Conservation (phyloP, 2,113 vertebrate genomes). For the Recurvirostra avosetta region DNA sequence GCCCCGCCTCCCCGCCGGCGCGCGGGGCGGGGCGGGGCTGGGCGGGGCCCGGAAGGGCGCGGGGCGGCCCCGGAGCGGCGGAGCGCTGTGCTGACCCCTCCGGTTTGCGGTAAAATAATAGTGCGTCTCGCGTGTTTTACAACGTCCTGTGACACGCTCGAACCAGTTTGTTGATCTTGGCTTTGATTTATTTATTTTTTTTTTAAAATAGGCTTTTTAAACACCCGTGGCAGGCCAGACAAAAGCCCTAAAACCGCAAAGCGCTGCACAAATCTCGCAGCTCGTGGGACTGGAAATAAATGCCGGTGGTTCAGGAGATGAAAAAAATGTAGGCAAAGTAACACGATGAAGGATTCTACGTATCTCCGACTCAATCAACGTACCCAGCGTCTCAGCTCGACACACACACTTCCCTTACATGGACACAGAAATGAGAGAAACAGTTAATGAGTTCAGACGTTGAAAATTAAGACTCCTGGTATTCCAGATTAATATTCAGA, state of each 20-base stretch:
- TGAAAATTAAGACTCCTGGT: neutral
- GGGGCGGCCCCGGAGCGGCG: too few species aligned
- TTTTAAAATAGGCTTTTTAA: neutral
- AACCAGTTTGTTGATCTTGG: neutral
- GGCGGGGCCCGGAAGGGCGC: neutral
- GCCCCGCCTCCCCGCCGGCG: neutral
- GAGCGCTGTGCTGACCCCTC: too few species aligned
- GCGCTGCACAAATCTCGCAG: neutral
- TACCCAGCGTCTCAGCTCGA: neutral
- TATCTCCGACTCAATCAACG: neutral
- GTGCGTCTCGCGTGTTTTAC: neutral
- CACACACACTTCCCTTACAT: too few species aligned
- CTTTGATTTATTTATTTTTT: neutral
- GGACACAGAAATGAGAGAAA: neutral
- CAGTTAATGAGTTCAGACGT: too few species aligned
- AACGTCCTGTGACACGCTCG: neutral
- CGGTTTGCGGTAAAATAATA: neutral
- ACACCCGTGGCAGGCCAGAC: neutral
- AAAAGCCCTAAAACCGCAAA: neutral
- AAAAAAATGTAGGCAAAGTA: neutral
- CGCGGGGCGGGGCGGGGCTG: neutral
- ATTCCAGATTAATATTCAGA: neutral
- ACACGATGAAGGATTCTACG: neutral
- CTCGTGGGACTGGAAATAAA: neutral
- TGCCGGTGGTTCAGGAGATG: neutral